phyloP scores from a whole-genome alignment of 2,797 vertebrate genomes.

The Acipenser oxyrinchus region DNA sequence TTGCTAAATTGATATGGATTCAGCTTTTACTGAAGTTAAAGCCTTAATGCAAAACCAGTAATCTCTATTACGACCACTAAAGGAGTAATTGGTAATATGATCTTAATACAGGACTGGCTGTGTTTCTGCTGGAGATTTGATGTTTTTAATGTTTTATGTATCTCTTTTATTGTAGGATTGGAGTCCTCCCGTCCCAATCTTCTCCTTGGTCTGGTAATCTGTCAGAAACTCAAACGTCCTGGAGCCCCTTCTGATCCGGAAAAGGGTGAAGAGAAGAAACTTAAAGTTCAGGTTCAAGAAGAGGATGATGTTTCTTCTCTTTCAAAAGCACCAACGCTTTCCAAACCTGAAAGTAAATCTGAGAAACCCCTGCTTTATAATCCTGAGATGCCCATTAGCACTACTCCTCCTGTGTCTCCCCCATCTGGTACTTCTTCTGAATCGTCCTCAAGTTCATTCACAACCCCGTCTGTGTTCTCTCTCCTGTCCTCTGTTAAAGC shows the following conservation, averaged over 20 bases:
- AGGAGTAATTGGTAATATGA: too few relatives aligned
- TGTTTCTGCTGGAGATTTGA: neutral
- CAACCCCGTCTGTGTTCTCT: slow-evolving; percentile 46
- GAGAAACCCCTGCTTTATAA: slow-evolving; percentile 60
- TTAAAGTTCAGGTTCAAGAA: slow-evolving; percentile 60
- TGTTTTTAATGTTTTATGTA: slow-evolving; percentile 33
- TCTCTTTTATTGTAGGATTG: slow-evolving; percentile 61
- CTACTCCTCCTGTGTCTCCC: slow-evolving; percentile 66
- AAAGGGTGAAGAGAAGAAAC: slow-evolving; percentile 71
- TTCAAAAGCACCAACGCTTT: slow-evolving; percentile 44
- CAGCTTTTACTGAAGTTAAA: too few relatives aligned
- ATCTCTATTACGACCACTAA: too few relatives aligned
- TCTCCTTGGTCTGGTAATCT: slow-evolving; percentile 84
- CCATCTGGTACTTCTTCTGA: slow-evolving; percentile 56
- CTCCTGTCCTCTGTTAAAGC: slow-evolving; percentile 47
- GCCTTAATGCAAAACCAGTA: too few relatives aligned
- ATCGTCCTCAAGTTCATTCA: slow-evolving; percentile 51
- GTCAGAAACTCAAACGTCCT: slow-evolving; percentile 78
- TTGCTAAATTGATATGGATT: too few relatives aligned
- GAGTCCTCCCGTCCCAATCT: slow-evolving; percentile 86
- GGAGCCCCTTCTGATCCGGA: slow-evolving; percentile 52
- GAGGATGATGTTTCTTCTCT: slow-evolving; percentile 48
- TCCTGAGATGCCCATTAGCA: slow-evolving; percentile 49
- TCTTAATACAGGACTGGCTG: slow-evolving; percentile 4
- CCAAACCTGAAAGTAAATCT: slow-evolving; percentile 59